Base-by-base conservation (phyloP, 2,113 vertebrate genomes). In the Leptocoma aspasia region DNA sequence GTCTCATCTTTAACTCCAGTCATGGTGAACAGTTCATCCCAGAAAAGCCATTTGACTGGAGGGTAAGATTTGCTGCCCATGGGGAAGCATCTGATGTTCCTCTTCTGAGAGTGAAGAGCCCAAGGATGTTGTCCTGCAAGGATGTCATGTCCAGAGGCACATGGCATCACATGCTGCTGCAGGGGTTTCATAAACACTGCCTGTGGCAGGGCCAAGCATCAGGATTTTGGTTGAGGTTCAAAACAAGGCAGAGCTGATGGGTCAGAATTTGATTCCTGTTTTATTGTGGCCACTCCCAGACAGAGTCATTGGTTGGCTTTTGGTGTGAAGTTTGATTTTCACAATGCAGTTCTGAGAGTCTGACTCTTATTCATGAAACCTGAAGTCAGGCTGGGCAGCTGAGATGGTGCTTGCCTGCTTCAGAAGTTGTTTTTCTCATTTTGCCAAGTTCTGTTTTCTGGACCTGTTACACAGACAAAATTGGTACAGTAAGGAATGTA, bases 81-180 rank as follows among this genome's bases (percentile, higher is more conserved):
- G 50, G 24, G 20, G 66, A 59, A 78, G 33, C 33, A 65, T n/a
- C 65, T 64, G 8, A 12, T 2, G 8, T 57, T 78, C 52, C 59
- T 76, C 10, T 79, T 66, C 13, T 0, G 0, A 64, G 53, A 14
- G 44, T 8, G 52, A 39, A 64, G 79, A 60, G 31, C 23, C 37
- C 60, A 17, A 31, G 30, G 14, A 6, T 1, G 2, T 33, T 8
- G 3, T 59, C 50, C 41, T 79, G 52, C 57, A 19, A 22, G 57
- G 68, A 15, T 37, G 28, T 89, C 30, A 2, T 18, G 19, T 7
- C 63, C 54, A 42, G 57, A 37, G 63, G 30, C 82, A 31, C 1
- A 0, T 37, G 69, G 72, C 59, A 45, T 47, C 73, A 39, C 0
- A 0, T 1, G 44, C 61, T 82, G 44, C 66, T 26, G n/a, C 22